Conservation (phyloP, 2,113 vertebrate species). For the Phylloscopus trochiloides region DNA sequence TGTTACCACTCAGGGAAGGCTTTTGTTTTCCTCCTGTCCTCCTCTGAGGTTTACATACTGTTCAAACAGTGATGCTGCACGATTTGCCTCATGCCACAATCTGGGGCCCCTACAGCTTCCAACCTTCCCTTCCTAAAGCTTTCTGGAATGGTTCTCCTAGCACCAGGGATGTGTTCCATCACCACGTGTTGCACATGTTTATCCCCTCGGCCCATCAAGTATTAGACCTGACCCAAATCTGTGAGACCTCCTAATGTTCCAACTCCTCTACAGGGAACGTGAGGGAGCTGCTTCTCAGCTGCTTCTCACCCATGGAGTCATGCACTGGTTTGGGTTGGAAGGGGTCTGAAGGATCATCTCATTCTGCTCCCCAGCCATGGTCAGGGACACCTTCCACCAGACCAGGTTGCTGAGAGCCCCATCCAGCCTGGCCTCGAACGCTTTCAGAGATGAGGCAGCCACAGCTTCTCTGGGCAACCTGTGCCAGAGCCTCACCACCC, state of each 20-base stretch:
- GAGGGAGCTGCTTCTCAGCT: not conserved
- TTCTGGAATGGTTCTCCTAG: not conserved
- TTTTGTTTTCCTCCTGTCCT: not conserved
- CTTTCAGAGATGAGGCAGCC: not conserved
- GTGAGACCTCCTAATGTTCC: not conserved
- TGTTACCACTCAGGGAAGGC: not conserved
- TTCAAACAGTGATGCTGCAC: not conserved
- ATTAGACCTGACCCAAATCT: not conserved
- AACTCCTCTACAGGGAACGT: accelerated
- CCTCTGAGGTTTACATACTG: not conserved
- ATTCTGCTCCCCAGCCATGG: not conserved
- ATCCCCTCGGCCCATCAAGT: not conserved
- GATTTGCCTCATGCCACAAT: not conserved
- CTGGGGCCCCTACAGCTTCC: not conserved
- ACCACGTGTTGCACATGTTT: not conserved
- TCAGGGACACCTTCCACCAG: not conserved
- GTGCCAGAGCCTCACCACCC: not conserved
- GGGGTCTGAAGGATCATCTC: not conserved
- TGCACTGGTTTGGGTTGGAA: not conserved
- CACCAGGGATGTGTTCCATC: not conserved
- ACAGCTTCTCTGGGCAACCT: not conserved
- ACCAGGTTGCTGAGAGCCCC: not conserved
- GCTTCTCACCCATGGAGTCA: not conserved
- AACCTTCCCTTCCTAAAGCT: not conserved
- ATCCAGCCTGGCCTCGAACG: not conserved